Base-by-base conservation (phyloP, 2,113 vertebrate species). In the Zosterops pallidus region DNA sequence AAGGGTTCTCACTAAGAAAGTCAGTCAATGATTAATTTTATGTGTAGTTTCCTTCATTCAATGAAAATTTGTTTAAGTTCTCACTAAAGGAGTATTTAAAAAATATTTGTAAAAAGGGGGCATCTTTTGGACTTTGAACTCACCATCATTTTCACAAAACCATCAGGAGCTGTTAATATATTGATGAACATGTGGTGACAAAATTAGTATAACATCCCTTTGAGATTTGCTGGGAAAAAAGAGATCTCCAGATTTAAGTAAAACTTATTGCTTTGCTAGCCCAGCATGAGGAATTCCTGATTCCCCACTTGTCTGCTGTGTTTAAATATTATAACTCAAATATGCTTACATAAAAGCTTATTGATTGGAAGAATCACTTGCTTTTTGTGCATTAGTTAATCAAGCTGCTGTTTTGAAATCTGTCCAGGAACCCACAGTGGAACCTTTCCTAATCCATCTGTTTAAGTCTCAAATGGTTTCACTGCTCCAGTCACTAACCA, bases 311-410 rank as follows among this genome's bases (percentile, higher is more conserved):
- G 60, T 77, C 69, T 95, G 52, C 75, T 95, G 41, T 96, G 55
- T 96, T 97, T 97, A 95, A 96, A 83, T 96, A 97, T 94, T 90
- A 93, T 86, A 97, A 95, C 90, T 88, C 90, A 96, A 96, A 97
- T 96, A 95, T 92, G 95, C 89, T 97, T 97, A 70, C 72, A 96
- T 89, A 95, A 93, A 97, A 97, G 74, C 92, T 93, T 95, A 98
- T 96, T 97, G 94, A 96, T 96, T 97, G 83, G 78, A 94, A 96
- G 91, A 96, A 96, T 96, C 90, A 94, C 91, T 97, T 97, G 81
- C 44, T 95, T 97, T 97, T 97, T 96, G 83, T 97, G 94, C 88
- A 97, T 97, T 97, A 96, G 95, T 97, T 97, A 97, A 97, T 96
- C 96, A 97, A 94, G 74, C 96, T 97, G 77, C 83, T 97, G 76